phyloP scores from a whole-genome alignment of 2,888 invertebrate species.

The Deilephila porcellus region DNA sequence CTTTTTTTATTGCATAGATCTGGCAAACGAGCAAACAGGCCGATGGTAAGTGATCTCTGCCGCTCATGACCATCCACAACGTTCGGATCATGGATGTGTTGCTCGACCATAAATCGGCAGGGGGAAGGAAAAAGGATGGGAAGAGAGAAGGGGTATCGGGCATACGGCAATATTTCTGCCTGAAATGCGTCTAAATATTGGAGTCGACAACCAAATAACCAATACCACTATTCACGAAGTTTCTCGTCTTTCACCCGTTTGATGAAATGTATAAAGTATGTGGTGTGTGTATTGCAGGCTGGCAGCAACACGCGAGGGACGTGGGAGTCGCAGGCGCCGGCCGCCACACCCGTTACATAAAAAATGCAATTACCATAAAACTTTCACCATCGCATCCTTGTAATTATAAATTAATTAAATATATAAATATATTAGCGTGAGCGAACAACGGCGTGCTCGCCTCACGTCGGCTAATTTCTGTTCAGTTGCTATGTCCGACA shows the following conservation, averaged over 20 bases:
- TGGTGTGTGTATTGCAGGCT: constrained; percentile 54
- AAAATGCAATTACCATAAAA: constrained; percentile 77
- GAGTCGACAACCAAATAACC: no score
- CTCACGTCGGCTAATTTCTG: constrained; percentile 59
- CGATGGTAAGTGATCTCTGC: no score
- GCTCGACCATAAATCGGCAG: no score
- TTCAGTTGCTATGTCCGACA: constrained; percentile 74
- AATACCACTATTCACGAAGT: no score
- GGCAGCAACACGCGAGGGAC: constrained; percentile 62
- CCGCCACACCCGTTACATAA: constrained; percentile 62
- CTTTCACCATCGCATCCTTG: constrained; percentile 70
- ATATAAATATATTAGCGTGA: constrained; percentile 45
- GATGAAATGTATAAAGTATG: background rate
- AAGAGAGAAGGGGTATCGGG: no score
- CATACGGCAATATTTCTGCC: no score
- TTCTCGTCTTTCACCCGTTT: background rate
- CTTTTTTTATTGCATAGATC: no score
- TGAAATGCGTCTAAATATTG: no score
- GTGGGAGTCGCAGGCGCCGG: constrained; percentile 58
- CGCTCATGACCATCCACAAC: no score
- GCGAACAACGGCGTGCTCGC: constrained; percentile 38
- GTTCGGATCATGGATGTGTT: no score
- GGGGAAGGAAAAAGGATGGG: no score
- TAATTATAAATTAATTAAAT: constrained; percentile 48
- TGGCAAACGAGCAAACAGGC: no score